Base-by-base conservation (phyloP, 2,113 vertebrate genomes). In the Pteruthius melanotis region DNA sequence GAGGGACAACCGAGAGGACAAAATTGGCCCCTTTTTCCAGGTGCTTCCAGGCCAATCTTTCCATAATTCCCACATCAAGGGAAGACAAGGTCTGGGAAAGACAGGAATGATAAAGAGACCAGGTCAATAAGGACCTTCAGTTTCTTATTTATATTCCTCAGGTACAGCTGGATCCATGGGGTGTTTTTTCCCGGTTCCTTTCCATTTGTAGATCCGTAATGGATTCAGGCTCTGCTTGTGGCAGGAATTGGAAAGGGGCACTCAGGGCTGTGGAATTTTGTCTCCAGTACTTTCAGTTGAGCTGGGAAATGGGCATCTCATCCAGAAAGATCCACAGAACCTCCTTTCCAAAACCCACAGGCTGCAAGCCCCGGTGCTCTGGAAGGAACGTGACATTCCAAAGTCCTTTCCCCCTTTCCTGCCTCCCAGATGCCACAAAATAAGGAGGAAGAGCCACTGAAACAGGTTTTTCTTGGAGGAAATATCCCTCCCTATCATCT, bases 121-220 rank as follows among this genome's bases (percentile, higher is more conserved):
- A 15, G 31, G 26, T 11, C 4, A 3, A 11, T 8, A 65, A 57
- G 16, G 15, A 13, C 35, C 13, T 50, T 35, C 7, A 53, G 45
- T 22, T 10, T 2, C 2, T 18, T 3, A 3, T 30, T 63, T n/a
- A 0, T 27, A 3, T 33, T 44, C 9, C 15, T 31, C 5, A 5
- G 2, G 4, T 6, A 2, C 6, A 50, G 28, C 33, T 24, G 65
- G 14, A 33, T 37, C 49, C 26, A 4, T 3, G 14, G 21, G 16
- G 47, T 18, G 4, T 1, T 18, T 79, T 61, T 52, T 15, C 30
- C 26, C 0, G 3, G 6, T 47, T 28, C 7, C 11, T 65, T 84
- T 66, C 85, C 6, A 0, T 68, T 66, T 47, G 11, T 13, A 8
- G 1, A 6, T 52, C 61, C 44, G 2, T 3, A 2, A 50, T 0